Evolutionary conservation across 2,113 vertebrate genomes (phyloP), one percentile per base, ranked within the genome.

Genomic region (Hydrochoerus hydrochaeris): DNA sequence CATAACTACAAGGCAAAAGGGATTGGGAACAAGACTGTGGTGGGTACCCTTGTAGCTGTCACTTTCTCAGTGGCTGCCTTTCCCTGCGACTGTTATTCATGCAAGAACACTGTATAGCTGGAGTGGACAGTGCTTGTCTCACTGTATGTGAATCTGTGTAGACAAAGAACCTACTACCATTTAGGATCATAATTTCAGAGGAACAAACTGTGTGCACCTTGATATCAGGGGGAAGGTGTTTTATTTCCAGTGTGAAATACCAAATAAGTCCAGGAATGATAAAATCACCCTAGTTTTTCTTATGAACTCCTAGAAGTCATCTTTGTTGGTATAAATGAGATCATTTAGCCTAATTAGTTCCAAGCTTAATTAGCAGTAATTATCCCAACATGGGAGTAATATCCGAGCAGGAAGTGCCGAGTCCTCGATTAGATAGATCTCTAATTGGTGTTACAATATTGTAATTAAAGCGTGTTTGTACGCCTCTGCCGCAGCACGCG

Each of bases 381-480:
- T 99, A 99, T 99, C 98, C 98, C 99, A 99, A 99, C 99, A 99
- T 99, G 99, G 99, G 99, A 99, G 98, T 99, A 99, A 99, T 99
- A 99, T 99, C 98, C 97, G 95, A 98, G 98, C 98, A 99, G 98
- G 98, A 99, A 99, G 98, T 99, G 98, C 98, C 93, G 98, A 99
- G 98, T 99, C 98, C 99, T 99, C 98, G 98, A 99, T 99, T 98
- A 99, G 99, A 99, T 99, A 98, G 98, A 99, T 98, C 98, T 99
- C 99, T 99, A 99, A 99, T 99, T 99, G 99, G 98, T 99, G 98
- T 99, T 99, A 99, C 99, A 99, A 98, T 99, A 99, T 99, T 99
- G 98, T 99, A 99, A 99, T 99, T 99, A 99, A 99, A 99, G 98
- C 98, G 97, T 98, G 98, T 98, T 99, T 99, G 98, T 98, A 98